Percentiles rank a stretch among this genome's conserved stretches.
These are phyloP conservation scores for Cygnus atratus DNA, from an alignment of 2,113 vertebrate genomes.

Conservation along the genomic window DNA sequence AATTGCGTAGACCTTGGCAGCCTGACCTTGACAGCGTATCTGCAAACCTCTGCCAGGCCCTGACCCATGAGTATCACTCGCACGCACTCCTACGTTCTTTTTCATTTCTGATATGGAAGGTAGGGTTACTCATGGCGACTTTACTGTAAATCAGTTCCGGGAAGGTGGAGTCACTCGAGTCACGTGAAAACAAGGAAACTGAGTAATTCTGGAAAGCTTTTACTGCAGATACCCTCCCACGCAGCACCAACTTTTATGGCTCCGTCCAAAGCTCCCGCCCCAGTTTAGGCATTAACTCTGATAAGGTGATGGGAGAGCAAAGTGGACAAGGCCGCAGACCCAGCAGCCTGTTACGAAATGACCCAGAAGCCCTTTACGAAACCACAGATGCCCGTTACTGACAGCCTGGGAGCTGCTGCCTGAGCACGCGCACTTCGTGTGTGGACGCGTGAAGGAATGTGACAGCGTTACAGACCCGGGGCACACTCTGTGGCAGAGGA, in stretches of 20 bases:
- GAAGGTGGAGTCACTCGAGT: background rate
- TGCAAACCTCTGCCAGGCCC: background rate
- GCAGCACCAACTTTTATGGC: background rate
- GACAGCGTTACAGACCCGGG: background rate
- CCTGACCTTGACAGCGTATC: background rate
- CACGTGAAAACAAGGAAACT: background rate
- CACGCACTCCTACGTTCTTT: background rate
- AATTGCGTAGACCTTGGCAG: background rate
- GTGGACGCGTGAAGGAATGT: background rate
- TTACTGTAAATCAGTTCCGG: background rate
- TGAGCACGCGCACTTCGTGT: rapidly evolving
- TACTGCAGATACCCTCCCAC: background rate
- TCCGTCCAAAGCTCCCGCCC: background rate
- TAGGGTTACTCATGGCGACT: background rate
- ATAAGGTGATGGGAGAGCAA: rapidly evolving
- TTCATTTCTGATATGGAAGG: background rate
- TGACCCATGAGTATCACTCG: rapidly evolving
- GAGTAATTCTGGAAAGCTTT: background rate
- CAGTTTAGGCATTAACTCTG: rapidly evolving
- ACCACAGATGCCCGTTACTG: rapidly evolving
- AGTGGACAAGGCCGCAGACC: background rate
- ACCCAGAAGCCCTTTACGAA: rapidly evolving
- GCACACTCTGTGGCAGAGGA: rapidly evolving
- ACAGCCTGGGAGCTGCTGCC: rapidly evolving
- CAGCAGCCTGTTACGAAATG: rapidly evolving